phyloP scores from a whole-genome alignment of 2,797 vertebrate species.

The Falco peregrinus region DNA sequence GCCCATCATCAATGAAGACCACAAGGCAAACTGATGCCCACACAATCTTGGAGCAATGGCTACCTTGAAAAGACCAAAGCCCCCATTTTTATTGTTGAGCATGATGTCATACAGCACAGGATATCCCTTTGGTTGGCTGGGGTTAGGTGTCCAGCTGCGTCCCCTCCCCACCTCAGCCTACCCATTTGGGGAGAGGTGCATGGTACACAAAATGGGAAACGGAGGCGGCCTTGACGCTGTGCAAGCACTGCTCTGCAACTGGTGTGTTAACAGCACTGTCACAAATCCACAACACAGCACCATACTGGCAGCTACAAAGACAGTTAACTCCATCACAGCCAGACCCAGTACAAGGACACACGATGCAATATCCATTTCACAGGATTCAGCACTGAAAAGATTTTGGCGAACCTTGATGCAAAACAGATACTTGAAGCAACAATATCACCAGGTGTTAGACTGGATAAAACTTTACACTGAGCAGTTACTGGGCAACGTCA shows the following conservation, averaged over 20 bases:
- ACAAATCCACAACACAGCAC: not conserved
- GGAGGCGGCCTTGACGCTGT: too few relatives aligned
- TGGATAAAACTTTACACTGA: not conserved
- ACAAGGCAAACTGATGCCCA: not conserved
- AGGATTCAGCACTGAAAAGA: not conserved
- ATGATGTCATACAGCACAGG: not conserved
- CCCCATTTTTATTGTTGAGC: not conserved
- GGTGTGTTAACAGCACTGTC: not conserved
- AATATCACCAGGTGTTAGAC: not conserved
- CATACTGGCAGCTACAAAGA: not conserved
- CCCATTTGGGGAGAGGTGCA: accelerated
- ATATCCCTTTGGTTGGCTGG: not conserved
- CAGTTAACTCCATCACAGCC: not conserved
- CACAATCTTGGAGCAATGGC: not conserved
- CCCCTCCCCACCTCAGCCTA: not conserved
- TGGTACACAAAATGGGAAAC: not conserved
- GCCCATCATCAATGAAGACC: not conserved
- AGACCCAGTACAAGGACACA: not conserved
- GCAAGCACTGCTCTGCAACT: not conserved
- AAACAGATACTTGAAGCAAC: not conserved
- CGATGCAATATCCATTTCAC: not conserved
- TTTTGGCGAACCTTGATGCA: not conserved
- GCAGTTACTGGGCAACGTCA: not conserved
- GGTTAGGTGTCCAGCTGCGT: not conserved
- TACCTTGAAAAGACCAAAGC: not conserved